These are phyloP conservation scores for Lasius platythorax DNA, from an alignment of 2,888 invertebrate species.

Conservation along the genomic window DNA sequence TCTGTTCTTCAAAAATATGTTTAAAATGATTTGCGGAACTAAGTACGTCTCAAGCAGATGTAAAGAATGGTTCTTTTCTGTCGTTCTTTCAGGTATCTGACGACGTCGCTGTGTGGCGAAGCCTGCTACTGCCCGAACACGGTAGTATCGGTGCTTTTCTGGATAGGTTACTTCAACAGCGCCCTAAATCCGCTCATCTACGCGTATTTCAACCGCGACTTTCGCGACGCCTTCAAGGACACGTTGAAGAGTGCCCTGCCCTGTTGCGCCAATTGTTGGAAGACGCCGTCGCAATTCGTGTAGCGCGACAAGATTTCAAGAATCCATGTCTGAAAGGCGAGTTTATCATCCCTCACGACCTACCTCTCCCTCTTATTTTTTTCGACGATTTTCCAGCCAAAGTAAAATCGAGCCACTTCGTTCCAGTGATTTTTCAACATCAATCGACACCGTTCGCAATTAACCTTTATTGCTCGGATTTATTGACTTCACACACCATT, in stretches of 20 bases:
- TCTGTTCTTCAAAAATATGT: neutral
- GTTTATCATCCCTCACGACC: neutral
- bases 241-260: slow-evolving; percentile 95
- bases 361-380: neutral
- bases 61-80: slow-evolving; percentile 5
- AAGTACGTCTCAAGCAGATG: neutral
- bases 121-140: slow-evolving; percentile 90
- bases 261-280: slow-evolving; percentile 92
- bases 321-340: slow-evolving; percentile 14
- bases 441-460: slow-evolving; percentile 38
- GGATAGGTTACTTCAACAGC: slow-evolving; percentile 99
- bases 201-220: slow-evolving; percentile 98
- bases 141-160: slow-evolving; percentile 91
- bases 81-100: slow-evolving; percentile 91
- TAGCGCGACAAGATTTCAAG: slow-evolving; percentile 78
- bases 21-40: neutral
- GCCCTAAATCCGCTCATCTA: slow-evolving; percentile 98
- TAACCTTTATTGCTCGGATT: slow-evolving; percentile 29
- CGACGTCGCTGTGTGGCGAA: slow-evolving; percentile 93
- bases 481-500: slow-evolving; percentile 9
- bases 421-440: slow-evolving; percentile 3
- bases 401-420: slow-evolving; percentile 33
- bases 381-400: slow-evolving; percentile 37
- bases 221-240: slow-evolving; percentile 98
- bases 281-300: slow-evolving; percentile 89